Base-by-base conservation (phyloP, 2,797 vertebrate genomes). In the Cyclura pinguis region DNA sequence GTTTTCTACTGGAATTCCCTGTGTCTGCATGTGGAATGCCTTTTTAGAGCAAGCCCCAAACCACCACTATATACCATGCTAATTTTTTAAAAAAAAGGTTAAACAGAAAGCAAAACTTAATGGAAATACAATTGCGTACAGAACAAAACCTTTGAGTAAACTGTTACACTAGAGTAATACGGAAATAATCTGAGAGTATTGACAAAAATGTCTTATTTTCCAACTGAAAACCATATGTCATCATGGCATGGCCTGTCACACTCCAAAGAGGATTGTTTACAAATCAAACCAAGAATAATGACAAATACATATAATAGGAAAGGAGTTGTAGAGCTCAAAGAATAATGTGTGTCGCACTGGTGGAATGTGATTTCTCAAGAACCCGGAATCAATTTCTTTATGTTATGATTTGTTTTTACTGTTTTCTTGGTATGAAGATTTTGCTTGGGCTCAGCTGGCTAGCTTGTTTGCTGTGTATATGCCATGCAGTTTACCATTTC, bases 401-500 rank as follows among this genome's bases (percentile, higher is more conserved):
- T n/a, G 67, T 59, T 3, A 59, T 29, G 55, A 57, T 91, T 92
- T 91, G 69, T 87, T 38, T 42, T 90, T 89, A 64, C 91, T 83
- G n/a, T 38, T 86, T 85, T 94, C 86, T 84, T 89, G 85, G 88
- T 59, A 80, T 88, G 96, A 91, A 96, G 95, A 91, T 92, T 96
- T 95, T 93, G 97, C 91, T 94, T 95, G 93, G 95, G 96, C 93
- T 94, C 92, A 95, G 95, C 95, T 97, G 95, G 96, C 90, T 95
- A 97, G 96, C 93, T 96, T 95, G 91, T 94, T 95, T 88, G 92
- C 76, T 95, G 93, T 95, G 93, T 87, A 95, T 98, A 97, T 95
- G 98, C 98, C 99, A 99, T 99, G 99, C 98, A 98, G 96, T 97
- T 98, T 97, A 96, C 96, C 97, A 98, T 98, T 97, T 97, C 95